phyloP scores from a whole-genome alignment of 1,140 invertebrate species.

The Daktulosphaira vitifoliae region DNA sequence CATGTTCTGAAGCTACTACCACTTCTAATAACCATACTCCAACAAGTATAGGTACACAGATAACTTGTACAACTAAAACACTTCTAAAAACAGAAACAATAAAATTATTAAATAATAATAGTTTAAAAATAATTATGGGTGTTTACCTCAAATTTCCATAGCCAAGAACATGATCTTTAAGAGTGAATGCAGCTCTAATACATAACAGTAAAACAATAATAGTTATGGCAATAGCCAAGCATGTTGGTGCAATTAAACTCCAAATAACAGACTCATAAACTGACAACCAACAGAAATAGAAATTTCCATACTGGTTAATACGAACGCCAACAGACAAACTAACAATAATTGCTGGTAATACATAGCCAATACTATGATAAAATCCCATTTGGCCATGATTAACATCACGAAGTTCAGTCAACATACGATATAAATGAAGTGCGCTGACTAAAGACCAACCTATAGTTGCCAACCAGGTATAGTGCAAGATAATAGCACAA shows the following conservation, averaged over 20 bases:
- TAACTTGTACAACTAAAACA: constrained; percentile 71
- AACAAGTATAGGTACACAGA: constrained; percentile 66
- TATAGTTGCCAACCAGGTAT: constrained; percentile 81
- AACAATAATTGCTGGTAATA: constrained; percentile 84
- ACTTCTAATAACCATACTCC: constrained; percentile 72
- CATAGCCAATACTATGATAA: constrained; percentile 91
- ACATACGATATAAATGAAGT: constrained; percentile 85
- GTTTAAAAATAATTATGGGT: background rate
- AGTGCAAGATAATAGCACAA: constrained; percentile 84
- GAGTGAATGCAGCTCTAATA: constrained; percentile 78
- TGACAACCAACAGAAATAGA: constrained; percentile 83
- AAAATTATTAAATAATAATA: background rate
- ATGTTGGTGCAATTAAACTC: constrained; percentile 80
- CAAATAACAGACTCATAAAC: constrained; percentile 84
- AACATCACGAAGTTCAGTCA: constrained; percentile 91
- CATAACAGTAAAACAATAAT: constrained; percentile 73
- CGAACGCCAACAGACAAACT: constrained; percentile 83
- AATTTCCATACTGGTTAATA: constrained; percentile 89
- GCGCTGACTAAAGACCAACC: constrained; percentile 87
- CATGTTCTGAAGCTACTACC: constrained; percentile 67
- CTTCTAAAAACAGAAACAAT: constrained; percentile 51
- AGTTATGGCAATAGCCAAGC: constrained; percentile 63
- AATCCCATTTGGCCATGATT: constrained; percentile 91
- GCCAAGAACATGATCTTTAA: constrained; percentile 81
- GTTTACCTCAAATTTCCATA: constrained; percentile 74